phyloP scores from a whole-genome alignment of 30 jellyfish, hydroid and myxozoan genomes.

The Turritopsis rubra region DNA sequence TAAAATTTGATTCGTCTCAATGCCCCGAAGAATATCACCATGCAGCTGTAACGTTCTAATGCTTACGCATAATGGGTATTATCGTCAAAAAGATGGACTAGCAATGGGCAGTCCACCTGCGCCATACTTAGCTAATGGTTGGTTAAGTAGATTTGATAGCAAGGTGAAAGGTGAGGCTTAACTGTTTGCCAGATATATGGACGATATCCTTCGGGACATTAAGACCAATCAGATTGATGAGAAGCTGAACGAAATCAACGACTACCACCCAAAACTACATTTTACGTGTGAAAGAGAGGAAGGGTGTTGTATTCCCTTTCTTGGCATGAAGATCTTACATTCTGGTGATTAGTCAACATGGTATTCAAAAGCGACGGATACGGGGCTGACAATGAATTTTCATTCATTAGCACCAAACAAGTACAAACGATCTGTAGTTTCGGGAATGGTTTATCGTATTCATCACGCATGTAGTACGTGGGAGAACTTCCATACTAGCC shows the following conservation, averaged over 20 bases:
- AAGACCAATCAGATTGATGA: slow-evolving; percentile 14
- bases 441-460: background rate
- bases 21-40: too few species aligned
- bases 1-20: too few species aligned
- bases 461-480: background rate
- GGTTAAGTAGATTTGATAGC: slow-evolving; percentile 35
- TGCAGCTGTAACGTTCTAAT: too few species aligned
- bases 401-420: slow-evolving; percentile 21
- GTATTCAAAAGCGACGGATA: slow-evolving; percentile 23
- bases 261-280: slow-evolving; percentile 34
- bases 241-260: slow-evolving; percentile 28
- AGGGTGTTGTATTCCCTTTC: slow-evolving; percentile 34
- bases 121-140: too few species aligned
- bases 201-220: slow-evolving; percentile 21
- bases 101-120: too few species aligned
- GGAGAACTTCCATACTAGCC: background rate
- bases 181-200: slow-evolving; percentile 34
- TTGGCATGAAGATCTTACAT: slow-evolving; percentile 28
- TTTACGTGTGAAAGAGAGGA: slow-evolving; percentile 14
- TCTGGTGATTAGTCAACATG: slow-evolving; percentile 20
- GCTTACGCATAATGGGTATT: too few species aligned
- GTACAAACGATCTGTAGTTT: slow-evolving; percentile 20
- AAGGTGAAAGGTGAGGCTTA: slow-evolving; percentile 14
- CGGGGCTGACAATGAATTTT: slow-evolving; percentile 27
- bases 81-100: too few species aligned